phyloP scores from a whole-genome alignment of 2,888 invertebrate species.

The Platerodrilus igneus region DNA sequence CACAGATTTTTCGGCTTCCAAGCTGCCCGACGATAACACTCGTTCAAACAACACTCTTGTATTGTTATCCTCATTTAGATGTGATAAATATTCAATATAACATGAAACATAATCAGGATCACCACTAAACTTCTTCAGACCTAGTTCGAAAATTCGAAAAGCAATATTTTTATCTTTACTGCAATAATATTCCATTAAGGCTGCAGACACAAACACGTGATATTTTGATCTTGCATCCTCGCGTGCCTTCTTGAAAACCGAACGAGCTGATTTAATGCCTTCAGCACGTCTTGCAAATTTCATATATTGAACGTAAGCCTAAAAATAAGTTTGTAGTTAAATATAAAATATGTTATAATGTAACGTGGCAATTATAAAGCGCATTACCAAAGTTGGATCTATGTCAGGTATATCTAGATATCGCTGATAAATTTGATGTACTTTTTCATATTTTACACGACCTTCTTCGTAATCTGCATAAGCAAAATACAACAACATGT shows the following conservation, averaged over 20 bases:
- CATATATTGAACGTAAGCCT: conserved; percentile 98
- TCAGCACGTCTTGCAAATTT: conserved; percentile 96
- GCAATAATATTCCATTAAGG: conserved; percentile 98
- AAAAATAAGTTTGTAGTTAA: conserved; percentile 25
- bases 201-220: conserved; percentile 95
- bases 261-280: conserved; percentile 93
- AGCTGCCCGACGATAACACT: conserved; percentile 86
- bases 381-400: conserved; percentile 87
- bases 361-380: not conserved
- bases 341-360: not conserved
- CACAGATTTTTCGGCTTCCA: conserved; percentile 88
- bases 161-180: conserved; percentile 97
- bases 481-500: conserved; percentile 93
- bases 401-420: conserved; percentile 84
- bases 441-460: conserved; percentile 92
- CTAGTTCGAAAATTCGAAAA: conserved; percentile 94
- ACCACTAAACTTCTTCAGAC: conserved; percentile 92
- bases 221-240: conserved; percentile 82
- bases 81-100: conserved; percentile 95
- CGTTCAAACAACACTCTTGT: conserved; percentile 98
- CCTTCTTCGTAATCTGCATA: conserved; percentile 99
- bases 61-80: conserved; percentile 99
- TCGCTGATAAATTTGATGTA: conserved; percentile 91
- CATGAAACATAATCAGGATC: conserved; percentile 92
- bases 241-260: conserved; percentile 90